phyloP scores from a whole-genome alignment of 2,888 invertebrate species.

The Anthrax anthrax region DNA sequence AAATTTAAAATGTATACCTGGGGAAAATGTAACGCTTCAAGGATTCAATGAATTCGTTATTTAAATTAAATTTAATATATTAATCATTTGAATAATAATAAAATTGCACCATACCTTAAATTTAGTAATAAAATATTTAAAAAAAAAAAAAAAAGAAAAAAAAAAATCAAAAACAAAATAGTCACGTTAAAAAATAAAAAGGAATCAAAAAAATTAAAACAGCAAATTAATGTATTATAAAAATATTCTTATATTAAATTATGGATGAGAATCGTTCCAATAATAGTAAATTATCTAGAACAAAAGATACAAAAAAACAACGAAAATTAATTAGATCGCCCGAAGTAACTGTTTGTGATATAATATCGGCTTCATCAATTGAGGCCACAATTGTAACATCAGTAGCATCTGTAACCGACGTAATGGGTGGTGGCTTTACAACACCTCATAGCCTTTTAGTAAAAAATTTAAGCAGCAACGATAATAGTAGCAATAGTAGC shows the following conservation, averaged over 20 bases:
- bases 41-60: not conserved
- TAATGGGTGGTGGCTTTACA: conserved; percentile 25
- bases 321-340: conserved; percentile 12
- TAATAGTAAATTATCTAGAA: not conserved
- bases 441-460: conserved; percentile 5
- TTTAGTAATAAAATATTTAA: not conserved
- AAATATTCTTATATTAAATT: conserved; percentile 1
- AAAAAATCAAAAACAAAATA: not conserved
- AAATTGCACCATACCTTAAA: too few species aligned
- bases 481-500: not conserved
- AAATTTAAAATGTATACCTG: conserved; percentile 2
- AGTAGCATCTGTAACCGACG: conserved; percentile 17
- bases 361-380: conserved; percentile 12
- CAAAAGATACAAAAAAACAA: conserved; percentile 8
- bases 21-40: conserved; percentile 11
- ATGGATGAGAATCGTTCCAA: conserved; percentile 4
- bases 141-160: conserved; percentile 1
- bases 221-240: too few species aligned
- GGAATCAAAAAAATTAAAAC: not conserved
- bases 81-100: too few species aligned
- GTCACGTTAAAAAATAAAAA: not conserved
- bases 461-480: too few species aligned
- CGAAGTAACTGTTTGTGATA: conserved; percentile 14
- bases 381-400: conserved; percentile 10
- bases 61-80: too few species aligned